Conservation (phyloP, 2,888 invertebrate species). For the Caenorhabditis macrosperma region DNA sequence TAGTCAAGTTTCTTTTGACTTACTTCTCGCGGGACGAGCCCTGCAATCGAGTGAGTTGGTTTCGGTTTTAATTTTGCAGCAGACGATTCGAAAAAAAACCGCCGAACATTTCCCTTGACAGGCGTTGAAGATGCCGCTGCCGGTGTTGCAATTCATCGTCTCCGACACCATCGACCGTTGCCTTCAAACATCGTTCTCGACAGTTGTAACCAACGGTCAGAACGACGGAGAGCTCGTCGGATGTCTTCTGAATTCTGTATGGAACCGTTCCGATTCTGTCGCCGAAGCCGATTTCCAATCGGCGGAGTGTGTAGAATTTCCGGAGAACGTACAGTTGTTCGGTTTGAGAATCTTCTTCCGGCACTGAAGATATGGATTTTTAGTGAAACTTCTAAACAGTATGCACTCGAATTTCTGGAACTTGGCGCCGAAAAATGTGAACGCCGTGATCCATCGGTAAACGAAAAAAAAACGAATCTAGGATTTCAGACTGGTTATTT, state of each 20-base stretch:
- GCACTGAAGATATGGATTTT: not conserved
- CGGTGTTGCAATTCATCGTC: not conserved
- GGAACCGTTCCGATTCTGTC: conserved; percentile 12
- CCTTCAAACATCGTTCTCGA: conserved; percentile 23
- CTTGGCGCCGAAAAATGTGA: conserved; percentile 8
- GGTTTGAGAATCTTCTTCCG: not conserved
- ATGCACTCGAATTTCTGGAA: conserved; percentile 31
- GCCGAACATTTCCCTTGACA: no score
- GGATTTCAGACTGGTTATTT: not conserved
- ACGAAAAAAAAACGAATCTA: not conserved
- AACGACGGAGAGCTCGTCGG: not conserved
- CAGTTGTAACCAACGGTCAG: conserved; percentile 8
- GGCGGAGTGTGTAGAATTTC: not conserved
- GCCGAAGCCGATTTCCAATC: conserved; percentile 12
- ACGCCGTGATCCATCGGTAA: conserved; percentile 27
- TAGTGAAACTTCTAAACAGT: conserved; percentile 27
- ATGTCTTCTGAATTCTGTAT: conserved; percentile 8
- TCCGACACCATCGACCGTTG: conserved; percentile 17
- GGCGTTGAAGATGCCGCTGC: conserved; percentile 16
- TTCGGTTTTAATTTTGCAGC: no score
- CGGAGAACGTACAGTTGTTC: conserved; percentile 17
- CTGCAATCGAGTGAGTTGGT: conserved; percentile 4
- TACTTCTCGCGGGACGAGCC: conserved; percentile 28
- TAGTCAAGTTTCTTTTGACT: conserved; percentile 10
- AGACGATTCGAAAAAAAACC: no score